A percentile compares a stretch with the other conserved stretches of the same genome.
Conservation (phyloP, 92 coral and sea anemone genomes). For the Micromussa lordhowensis region DNA sequence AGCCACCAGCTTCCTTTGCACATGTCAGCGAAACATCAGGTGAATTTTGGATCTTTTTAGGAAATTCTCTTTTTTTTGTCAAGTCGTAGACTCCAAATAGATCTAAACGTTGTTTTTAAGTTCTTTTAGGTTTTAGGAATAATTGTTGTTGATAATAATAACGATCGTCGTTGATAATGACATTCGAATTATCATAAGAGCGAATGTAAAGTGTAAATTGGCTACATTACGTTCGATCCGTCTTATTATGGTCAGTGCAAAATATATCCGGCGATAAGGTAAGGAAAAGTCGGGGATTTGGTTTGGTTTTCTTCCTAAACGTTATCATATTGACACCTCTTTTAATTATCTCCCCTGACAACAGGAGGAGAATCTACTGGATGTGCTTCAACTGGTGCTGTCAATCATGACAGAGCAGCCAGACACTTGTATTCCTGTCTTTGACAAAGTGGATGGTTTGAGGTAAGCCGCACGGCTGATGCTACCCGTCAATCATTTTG, state of each 20-base stretch:
- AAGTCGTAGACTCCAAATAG: too few relatives aligned
- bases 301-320: neutral
- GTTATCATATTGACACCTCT: neutral
- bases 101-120: too few relatives aligned
- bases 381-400: conserved; percentile 89
- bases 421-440: conserved; percentile 80
- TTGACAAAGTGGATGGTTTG: conserved; percentile 92
- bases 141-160: too few relatives aligned
- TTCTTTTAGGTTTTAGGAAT: too few relatives aligned
- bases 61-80: too few relatives aligned
- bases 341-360: neutral
- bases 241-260: neutral
- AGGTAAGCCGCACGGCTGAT: conserved; percentile 58
- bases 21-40: neutral
- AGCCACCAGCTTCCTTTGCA: neutral
- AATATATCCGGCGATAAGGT: neutral
- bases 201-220: neutral
- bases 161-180: too few relatives aligned
- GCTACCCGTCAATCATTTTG: neutral
- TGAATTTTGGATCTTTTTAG: too few relatives aligned
- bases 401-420: conserved; percentile 96
- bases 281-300: neutral
- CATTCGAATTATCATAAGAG: too few relatives aligned
- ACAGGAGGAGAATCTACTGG: conserved; percentile 94
- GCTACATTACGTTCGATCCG: neutral